These are phyloP conservation scores for Oscheius sp. DNA, from an alignment of 2,888 invertebrate species.

Conservation along the genomic window DNA sequence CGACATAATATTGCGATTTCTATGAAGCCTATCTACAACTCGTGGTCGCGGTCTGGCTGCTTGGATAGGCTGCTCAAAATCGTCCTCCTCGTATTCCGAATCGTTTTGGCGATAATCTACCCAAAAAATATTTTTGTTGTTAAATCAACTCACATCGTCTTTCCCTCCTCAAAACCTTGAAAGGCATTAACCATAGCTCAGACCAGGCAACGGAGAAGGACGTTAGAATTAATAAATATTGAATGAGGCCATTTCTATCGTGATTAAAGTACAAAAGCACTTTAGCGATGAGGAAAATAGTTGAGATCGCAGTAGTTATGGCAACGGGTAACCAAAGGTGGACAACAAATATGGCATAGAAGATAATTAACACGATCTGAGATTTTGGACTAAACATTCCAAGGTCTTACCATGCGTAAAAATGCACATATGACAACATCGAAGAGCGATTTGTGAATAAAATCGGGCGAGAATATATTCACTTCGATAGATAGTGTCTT, in stretches of 20 bases:
- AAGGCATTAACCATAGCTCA: slow-evolving; percentile 65
- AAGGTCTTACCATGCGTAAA: slow-evolving; percentile 51
- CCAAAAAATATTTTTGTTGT: neutral
- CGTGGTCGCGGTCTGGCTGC: neutral
- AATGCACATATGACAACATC: slow-evolving; percentile 59
- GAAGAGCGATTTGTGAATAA: slow-evolving; percentile 56
- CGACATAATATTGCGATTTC: slow-evolving; percentile 1
- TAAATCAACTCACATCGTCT: slow-evolving; percentile 33
- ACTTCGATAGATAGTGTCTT: slow-evolving; percentile 57
- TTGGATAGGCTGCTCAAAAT: neutral
- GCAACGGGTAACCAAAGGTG: slow-evolving; percentile 63
- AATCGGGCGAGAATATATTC: slow-evolving; percentile 58
- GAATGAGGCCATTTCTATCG: slow-evolving; percentile 43
- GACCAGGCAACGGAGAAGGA: slow-evolving; percentile 63
- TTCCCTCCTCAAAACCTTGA: slow-evolving; percentile 61
- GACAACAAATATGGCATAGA: slow-evolving; percentile 51
- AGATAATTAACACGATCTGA: slow-evolving; percentile 43
- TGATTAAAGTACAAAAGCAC: slow-evolving; percentile 45
- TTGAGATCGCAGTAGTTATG: slow-evolving; percentile 56
- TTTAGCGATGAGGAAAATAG: slow-evolving; percentile 57
- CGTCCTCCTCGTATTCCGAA: slow-evolving; percentile 19
- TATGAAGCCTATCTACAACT: slow-evolving; percentile 6
- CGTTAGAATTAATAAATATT: slow-evolving; percentile 57
- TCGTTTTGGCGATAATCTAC: slow-evolving; percentile 21
- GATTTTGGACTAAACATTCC: no score